Conservation (phyloP, 2,113 vertebrate species). For the Ageneiosus marmoratus region DNA sequence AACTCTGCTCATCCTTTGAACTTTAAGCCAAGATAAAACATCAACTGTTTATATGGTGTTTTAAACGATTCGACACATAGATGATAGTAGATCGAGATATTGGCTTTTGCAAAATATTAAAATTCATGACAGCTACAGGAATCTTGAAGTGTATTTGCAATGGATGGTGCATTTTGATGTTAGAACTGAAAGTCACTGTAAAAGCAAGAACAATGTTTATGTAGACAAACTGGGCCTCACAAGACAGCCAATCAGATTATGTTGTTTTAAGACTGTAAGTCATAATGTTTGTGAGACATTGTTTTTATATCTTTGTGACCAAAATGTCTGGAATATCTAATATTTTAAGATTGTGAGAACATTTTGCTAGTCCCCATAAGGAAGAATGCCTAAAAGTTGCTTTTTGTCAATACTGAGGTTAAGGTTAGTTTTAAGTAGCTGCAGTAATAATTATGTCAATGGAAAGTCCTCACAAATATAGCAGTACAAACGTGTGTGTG, state of each 20-base stretch:
- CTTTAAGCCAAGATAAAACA: conserved; percentile 55
- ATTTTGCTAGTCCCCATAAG: too few relatives aligned
- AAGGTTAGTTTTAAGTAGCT: too few relatives aligned
- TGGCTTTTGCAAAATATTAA: conserved; percentile 22
- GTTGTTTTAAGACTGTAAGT: background rate
- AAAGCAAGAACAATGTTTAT: background rate
- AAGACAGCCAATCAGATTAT: conserved; percentile 39
- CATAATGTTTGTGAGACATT: background rate
- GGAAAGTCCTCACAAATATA: too few relatives aligned
- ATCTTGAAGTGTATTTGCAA: background rate
- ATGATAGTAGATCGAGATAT: conserved; percentile 29
- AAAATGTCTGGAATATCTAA: too few relatives aligned
- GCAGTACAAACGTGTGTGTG: background rate
- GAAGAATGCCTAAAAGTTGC: too few relatives aligned
- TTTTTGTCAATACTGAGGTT: too few relatives aligned
- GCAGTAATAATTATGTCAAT: too few relatives aligned
- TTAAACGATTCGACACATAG: conserved; percentile 58
- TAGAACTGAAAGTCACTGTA: background rate
- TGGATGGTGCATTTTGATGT: background rate
- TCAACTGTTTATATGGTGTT: conserved; percentile 39
- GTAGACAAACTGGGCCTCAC: conserved; percentile 53
- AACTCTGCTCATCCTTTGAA: conserved; percentile 39
- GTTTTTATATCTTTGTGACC: too few relatives aligned
- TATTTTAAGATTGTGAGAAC: too few relatives aligned
- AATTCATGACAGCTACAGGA: background rate